Base-by-base conservation (phyloP, 2,113 vertebrate species). In the Coryphaenoides rupestris region DNA sequence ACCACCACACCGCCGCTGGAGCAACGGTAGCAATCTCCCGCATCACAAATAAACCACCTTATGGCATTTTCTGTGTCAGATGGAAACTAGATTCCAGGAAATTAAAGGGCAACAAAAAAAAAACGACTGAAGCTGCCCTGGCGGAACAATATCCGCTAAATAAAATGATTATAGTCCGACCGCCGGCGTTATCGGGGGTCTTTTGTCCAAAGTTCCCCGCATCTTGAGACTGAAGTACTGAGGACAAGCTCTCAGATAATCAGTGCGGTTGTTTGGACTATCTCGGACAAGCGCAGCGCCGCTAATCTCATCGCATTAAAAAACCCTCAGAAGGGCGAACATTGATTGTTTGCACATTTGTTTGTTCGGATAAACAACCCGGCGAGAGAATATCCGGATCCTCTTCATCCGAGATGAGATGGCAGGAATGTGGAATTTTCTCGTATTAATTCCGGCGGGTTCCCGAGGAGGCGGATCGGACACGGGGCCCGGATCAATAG, bases 391-490 rank as follows among this genome's bases (percentile, higher is more conserved):
- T 58, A 70, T 64, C 4, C 65, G 49, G 60, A 65, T 65, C 53
- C 61, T 69, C 61, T 68, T 50, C 58, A 58, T 74, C n/a, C n/a
- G n/a, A n/a, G n/a, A 61, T 66, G 26, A 55, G 77, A 72, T 77
- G 76, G 66, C 73, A 72, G 65, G 13, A 40, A 40, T 40, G 33
- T 12, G 13, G 33, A 40, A 40, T 40, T 40, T 40, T 12, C 9
- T 81, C 75, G 83, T 79, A 77, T 84, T 74, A 74, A 72, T 73
- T 66, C 76, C 79, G 86, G 82, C 74, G 64, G 76, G 82, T 80
- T n/a, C n/a, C 82, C 66, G 55, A 78, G 70, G 71, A 75, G 65
- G 66, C 60, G 67, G 68, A 78, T 55, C 58, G 75, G 58, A 79
- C 72, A 65, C 73, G 68, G 52, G 66, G 62, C 61, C 58, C 6